Base-by-base conservation (phyloP, 53 echinoderm and acorn worm species). In the Holothuria scabra region DNA sequence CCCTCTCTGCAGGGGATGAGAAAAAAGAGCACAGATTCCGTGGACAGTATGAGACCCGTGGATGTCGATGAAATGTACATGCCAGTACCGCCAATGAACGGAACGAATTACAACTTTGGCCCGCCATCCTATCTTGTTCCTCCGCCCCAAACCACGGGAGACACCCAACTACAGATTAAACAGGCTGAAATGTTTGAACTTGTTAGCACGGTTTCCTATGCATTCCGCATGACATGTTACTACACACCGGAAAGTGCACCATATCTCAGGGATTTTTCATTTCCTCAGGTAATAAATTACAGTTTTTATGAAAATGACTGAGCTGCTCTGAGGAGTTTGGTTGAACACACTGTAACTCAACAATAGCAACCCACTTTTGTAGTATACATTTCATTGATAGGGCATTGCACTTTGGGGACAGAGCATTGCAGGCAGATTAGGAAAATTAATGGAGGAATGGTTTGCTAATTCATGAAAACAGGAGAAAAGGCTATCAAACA, bases 101-200 rank as follows among this genome's bases (percentile, higher is more conserved):
- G 85, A 22, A 86, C 85, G 35, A 92, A 88, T 60, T 86, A 79
- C 30, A 86, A 85, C 82, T 82, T 84, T 33, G 81, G 86, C 61
- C 82, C 91, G 32, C 91, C 88, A 8, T 80, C 86, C 58, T 85
- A 86, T 49, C 83, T 88, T 68, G 44, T 90, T 32, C 63, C 82
- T 35, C 81, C 48, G 24, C 22, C 64, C 32, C 89, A 74, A 55
- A 86, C 90, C 49, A 67, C 85, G 12, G 79, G 69, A 28, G 90
- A 93, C 66, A 57, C 85, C 30, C 66, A 85, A 68, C 70, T 99
- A n/a, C 90, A 95, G 60, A 20, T 87, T 13, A 99, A 99, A 68
- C 99, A 99, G 87, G 92, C 92, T 13, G 94, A 99, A 78, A 99
- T 99, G 99, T 99, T 92, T 65, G 99, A 99, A 56, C 76, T 99